Evolutionary conservation across 1,140 invertebrate genomes (phyloP).

Genomic region (Sycophaga agraensis): DNA sequence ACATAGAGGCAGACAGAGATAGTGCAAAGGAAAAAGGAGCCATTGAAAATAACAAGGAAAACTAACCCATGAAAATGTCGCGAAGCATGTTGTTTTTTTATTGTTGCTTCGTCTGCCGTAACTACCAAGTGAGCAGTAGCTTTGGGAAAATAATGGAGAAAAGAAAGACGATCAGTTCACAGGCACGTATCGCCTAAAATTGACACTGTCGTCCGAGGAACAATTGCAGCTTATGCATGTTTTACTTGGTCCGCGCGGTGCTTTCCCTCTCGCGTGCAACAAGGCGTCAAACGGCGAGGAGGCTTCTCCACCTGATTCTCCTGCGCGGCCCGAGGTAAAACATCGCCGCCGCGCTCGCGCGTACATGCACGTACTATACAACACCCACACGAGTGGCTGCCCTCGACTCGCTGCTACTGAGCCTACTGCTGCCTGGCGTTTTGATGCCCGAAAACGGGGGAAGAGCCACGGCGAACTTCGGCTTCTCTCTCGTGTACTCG

Average conservation of each 20-base stretch:
- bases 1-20: neutral
- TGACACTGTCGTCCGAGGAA: neutral
- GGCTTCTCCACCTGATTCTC: neutral
- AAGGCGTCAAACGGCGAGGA: neutral
- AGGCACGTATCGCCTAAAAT: neutral
- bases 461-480: too few species aligned
- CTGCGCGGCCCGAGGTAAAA: neutral
- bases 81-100: neutral
- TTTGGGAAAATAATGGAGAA: neutral
- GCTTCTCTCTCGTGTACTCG: too few species aligned
- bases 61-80: slow-evolving; percentile 1
- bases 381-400: neutral
- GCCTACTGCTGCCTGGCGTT: neutral
- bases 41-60: neutral
- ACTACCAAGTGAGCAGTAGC: neutral
- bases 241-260: neutral
- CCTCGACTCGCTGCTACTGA: neutral
- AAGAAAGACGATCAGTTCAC: neutral
- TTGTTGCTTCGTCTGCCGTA: neutral
- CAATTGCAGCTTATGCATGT: neutral
- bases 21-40: neutral
- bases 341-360: neutral
- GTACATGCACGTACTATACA: neutral
- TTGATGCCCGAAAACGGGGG: neutral
- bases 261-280: neutral